phyloP scores from a whole-genome alignment of 2,888 invertebrate species.

The Operophtera brumata region DNA sequence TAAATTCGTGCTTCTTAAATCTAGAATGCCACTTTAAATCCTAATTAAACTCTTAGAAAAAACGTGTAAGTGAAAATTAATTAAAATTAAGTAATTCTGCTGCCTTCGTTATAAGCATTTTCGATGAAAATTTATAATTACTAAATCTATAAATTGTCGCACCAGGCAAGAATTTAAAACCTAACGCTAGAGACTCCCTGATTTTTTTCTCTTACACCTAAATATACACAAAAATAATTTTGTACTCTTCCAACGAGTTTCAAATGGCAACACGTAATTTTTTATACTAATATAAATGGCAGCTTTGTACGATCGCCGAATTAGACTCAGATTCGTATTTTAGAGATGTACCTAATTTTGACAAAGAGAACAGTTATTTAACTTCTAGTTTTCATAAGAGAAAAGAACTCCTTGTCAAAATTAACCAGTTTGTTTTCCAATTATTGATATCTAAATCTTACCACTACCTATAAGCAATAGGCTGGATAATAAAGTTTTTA shows the following conservation, averaged over 20 bases:
- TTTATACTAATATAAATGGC: constrained; percentile 57
- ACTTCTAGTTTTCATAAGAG: constrained; percentile 20
- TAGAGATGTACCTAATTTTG: constrained; percentile 19
- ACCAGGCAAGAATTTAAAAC: constrained; percentile 74
- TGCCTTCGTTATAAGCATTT: constrained; percentile 37
- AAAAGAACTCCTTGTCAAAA: constrained; percentile 19
- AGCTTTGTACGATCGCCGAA: constrained; percentile 65
- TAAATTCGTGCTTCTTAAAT: constrained; percentile 78
- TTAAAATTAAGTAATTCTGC: constrained; percentile 28
- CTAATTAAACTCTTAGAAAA: constrained; percentile 39
- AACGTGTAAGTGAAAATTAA: constrained; percentile 30
- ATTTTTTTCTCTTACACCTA: constrained; percentile 76
- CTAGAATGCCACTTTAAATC: constrained; percentile 69
- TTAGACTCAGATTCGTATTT: constrained; percentile 31
- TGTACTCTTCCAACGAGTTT: constrained; percentile 78
- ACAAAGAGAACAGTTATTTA: constrained; percentile 27
- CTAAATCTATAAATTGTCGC: constrained; percentile 58
- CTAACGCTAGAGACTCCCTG: constrained; percentile 76
- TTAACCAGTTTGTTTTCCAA: constrained; percentile 9
- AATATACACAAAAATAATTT: constrained; percentile 80
- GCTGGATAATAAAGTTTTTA: constrained; percentile 19
- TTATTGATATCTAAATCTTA: constrained; percentile 13
- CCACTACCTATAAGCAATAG: constrained; percentile 7
- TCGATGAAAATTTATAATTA: constrained; percentile 46
- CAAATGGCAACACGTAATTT: constrained; percentile 70